Base-by-base conservation (phyloP, 1,140 invertebrate species). In the Aplysia californica region DNA sequence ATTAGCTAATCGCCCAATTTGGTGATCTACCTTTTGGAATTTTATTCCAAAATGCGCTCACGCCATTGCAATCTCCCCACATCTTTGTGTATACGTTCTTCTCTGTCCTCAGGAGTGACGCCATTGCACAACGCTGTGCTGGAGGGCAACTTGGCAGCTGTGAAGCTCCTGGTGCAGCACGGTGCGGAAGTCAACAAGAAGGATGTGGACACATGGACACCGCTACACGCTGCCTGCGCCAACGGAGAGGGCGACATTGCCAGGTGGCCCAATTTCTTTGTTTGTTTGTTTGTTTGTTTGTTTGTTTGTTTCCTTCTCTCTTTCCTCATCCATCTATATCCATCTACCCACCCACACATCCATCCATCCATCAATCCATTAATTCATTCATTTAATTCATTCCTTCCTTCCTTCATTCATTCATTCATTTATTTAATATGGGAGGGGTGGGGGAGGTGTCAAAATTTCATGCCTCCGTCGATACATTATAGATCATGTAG, bases 191-290 rank as follows among this genome's bases (percentile, higher is more conserved):
- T 90, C n/a, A 90, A 89, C 81, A 86, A 82, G 78, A 81, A 84
- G 70, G 89, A 90, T 73, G 84, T 83, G 6, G 88, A 89, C 70
- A 83, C 81, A 4, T 90, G 88, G 88, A 88, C 89, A 10, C 85
- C 88, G 1, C 82, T 90, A 31, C 89, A 90, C 72, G 88, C 89
- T 10, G 89, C 89, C 23, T 89, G 87, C 72, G 84, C 87, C 21
- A 84, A 88, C 38, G 89, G 89, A 20, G 82, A 89, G 59, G 76
- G 82, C 0, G 83, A 88, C 29, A 88, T 89, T 56, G 86, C 82
- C 6, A 80, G 82, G 87, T 89, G 50, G 10, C 36, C 31, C 36
- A 5, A 5, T 26, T 38, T 20, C 33, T 20, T 20, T 69, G 35
- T 72, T 35, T 35, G 31, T 58, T 55, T 58, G 20, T 58, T 36